These are phyloP conservation scores for Spodoptera frugiperda DNA, from an alignment of 1,140 invertebrate genomes.

Conservation along the genomic window DNA sequence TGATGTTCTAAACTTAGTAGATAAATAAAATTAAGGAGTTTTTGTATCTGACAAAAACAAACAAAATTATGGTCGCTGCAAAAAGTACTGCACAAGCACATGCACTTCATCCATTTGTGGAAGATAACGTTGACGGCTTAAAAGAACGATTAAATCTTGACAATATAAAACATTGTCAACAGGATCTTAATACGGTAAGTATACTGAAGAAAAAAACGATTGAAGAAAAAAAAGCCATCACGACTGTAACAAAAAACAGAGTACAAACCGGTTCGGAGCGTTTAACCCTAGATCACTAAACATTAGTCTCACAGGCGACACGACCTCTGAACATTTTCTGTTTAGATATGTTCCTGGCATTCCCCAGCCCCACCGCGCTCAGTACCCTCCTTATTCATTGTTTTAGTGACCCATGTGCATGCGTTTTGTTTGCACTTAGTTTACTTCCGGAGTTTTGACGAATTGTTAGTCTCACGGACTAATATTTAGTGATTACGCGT, in stretches of 20 bases:
- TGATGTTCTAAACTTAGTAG: not conserved
- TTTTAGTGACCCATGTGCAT: no score
- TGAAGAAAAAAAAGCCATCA: constrained; percentile 42
- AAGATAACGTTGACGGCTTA: constrained; percentile 25
- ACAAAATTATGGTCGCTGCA: no score
- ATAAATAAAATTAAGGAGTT: not conserved
- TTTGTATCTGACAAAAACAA: not conserved
- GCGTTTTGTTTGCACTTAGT: no score
- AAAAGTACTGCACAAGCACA: not conserved
- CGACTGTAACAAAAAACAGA: constrained; percentile 35
- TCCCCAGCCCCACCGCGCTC: no score
- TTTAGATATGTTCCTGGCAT: no score
- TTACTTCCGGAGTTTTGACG: no score
- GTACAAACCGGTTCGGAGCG: constrained; percentile 35
- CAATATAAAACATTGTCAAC: constrained; percentile 46
- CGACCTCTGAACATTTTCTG: no score
- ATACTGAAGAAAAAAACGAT: constrained; percentile 11
- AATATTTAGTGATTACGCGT: no score
- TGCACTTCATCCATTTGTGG: constrained; percentile 27
- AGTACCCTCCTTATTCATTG: no score
- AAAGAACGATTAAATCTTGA: constrained; percentile 39
- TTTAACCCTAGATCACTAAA: no score
- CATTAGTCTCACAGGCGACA: no score
- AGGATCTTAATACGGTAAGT: constrained; percentile 45
- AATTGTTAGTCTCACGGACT: no score